Evolutionary conservation across 2,888 invertebrate species (phyloP).

Genomic region (Tuta absoluta): DNA sequence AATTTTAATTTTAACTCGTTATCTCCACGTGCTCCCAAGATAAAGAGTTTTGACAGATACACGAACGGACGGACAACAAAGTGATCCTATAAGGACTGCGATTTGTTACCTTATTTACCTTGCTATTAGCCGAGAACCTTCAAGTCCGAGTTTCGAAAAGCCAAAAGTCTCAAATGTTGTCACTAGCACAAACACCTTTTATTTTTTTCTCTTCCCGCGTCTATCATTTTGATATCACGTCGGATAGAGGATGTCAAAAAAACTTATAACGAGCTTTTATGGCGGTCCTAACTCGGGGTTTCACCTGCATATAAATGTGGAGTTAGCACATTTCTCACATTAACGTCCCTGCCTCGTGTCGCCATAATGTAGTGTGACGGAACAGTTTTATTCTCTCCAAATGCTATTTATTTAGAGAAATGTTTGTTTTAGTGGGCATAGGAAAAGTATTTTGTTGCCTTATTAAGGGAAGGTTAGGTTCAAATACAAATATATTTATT

Average conservation of each 20-base stretch:
- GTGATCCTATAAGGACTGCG: too few relatives aligned
- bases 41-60: too few relatives aligned
- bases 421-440: neutral
- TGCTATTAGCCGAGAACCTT: too few relatives aligned
- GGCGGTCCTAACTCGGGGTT: slow-evolving; percentile 42
- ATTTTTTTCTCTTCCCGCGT: slow-evolving; percentile 58
- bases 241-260: slow-evolving; percentile 59
- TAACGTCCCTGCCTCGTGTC: slow-evolving; percentile 22
- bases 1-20: too few relatives aligned
- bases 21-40: too few relatives aligned
- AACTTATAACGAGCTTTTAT: slow-evolving; percentile 48
- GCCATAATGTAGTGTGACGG: slow-evolving; percentile 1
- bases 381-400: slow-evolving; percentile 8
- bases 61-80: too few relatives aligned
- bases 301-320: slow-evolving; percentile 54
- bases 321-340: slow-evolving; percentile 48
- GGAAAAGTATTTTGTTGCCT: too few relatives aligned
- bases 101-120: too few relatives aligned
- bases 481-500: too few relatives aligned
- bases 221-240: slow-evolving; percentile 57
- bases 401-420: neutral
- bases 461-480: too few relatives aligned
- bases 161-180: neutral
- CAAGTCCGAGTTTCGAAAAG: too few relatives aligned
- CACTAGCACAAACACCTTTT: neutral